phyloP scores from a whole-genome alignment of 1,140 invertebrate genomes.

The Aphidius gifuensis region DNA sequence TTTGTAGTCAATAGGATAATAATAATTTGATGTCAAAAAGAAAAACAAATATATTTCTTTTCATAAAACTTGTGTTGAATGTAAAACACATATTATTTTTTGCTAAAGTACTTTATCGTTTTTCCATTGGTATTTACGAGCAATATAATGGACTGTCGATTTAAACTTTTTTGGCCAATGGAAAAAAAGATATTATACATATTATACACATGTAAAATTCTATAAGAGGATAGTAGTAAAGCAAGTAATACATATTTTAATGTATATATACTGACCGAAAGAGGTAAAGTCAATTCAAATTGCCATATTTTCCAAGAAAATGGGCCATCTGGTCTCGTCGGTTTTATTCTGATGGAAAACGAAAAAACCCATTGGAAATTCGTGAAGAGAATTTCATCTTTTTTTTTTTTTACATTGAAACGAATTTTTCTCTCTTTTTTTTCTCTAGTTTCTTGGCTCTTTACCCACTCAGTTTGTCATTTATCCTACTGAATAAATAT shows the following conservation, averaged over 20 bases:
- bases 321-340: slow-evolving; percentile 33
- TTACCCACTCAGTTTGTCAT: slow-evolving; percentile 17
- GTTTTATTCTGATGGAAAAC: slow-evolving; percentile 19
- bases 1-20: no score
- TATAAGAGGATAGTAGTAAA: no score
- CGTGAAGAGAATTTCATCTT: slow-evolving; percentile 7
- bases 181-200: background rate
- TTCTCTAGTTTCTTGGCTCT: slow-evolving; percentile 17
- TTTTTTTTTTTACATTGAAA: background rate
- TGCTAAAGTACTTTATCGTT: no score
- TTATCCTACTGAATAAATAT: slow-evolving; percentile 22
- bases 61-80: no score
- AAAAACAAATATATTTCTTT: no score
- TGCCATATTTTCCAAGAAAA: slow-evolving; percentile 38
- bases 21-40: no score
- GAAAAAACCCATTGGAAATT: slow-evolving; percentile 22
- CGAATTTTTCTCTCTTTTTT: slow-evolving; percentile 3
- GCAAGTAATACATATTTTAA: background rate
- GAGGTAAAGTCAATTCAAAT: slow-evolving; percentile 3
- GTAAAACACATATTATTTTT: no score
- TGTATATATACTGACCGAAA: background rate
- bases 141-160: slow-evolving; percentile 14
- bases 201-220: no score
- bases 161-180: background rate
- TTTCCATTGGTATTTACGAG: slow-evolving; percentile 6